A percentile compares a stretch with the other conserved stretches of the same genome.
These are phyloP conservation scores for Clostera curtula DNA, from an alignment of 2,888 invertebrate genomes.

Conservation along the genomic window DNA sequence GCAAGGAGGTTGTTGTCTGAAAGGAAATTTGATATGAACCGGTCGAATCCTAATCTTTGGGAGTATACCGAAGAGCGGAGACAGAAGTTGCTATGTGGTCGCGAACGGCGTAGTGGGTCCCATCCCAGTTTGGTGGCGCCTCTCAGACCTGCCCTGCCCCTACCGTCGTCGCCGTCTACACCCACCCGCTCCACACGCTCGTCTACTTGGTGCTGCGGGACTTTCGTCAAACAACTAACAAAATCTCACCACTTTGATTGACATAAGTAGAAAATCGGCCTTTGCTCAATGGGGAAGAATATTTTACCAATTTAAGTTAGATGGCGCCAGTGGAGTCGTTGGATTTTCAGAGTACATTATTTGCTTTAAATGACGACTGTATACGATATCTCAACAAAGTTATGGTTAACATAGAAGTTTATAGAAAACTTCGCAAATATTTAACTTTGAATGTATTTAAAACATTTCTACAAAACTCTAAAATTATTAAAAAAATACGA, in stretches of 20 bases:
- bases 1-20: conserved; percentile 53
- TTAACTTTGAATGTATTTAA: no score
- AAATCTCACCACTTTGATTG: conserved; percentile 84
- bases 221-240: conserved; percentile 84
- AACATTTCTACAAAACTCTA: no score
- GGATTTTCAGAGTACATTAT: no score
- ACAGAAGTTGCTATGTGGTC: conserved; percentile 30
- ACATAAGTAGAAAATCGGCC: conserved; percentile 40
- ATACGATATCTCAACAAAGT: no score
- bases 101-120: conserved; percentile 56
- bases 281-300: conserved; percentile 3
- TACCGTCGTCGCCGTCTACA: conserved; percentile 27
- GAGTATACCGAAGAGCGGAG: conserved; percentile 49
- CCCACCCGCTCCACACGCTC: conserved; percentile 71
- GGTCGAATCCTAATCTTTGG: conserved; percentile 67
- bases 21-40: conserved; percentile 58
- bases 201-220: conserved; percentile 86
- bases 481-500: no score
- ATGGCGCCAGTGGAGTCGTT: no score
- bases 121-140: conserved; percentile 49
- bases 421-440: no score
- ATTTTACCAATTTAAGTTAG: no score
- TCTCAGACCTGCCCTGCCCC: conserved; percentile 25
- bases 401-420: no score
- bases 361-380: no score